Conservation (phyloP, 2,888 invertebrate species). For the Ellobium chinense region DNA sequence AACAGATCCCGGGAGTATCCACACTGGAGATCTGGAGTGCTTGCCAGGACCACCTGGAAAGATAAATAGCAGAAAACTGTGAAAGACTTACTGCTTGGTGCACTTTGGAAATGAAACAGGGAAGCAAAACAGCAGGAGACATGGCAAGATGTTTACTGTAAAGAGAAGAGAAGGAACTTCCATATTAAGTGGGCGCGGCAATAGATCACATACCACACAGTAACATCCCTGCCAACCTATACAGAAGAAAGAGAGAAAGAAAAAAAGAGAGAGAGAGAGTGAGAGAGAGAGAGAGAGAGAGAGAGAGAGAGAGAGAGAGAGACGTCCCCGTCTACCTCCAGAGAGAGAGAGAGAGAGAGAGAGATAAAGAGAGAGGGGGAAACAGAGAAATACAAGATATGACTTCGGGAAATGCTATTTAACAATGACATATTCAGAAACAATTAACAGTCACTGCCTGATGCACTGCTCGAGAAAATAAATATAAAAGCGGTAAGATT, state of each 20-base stretch:
- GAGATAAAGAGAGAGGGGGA: slow-evolving; percentile 18
- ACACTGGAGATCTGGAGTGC: slow-evolving; percentile 95
- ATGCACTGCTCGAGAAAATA: too few relatives aligned
- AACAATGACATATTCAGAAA: too few relatives aligned
- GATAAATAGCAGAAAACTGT: slow-evolving; percentile 31
- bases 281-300: neutral
- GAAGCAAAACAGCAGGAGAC: slow-evolving; percentile 3
- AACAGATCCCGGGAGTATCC: slow-evolving; percentile 97
- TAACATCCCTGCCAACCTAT: too few relatives aligned
- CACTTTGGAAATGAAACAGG: too few relatives aligned
- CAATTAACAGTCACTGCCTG: too few relatives aligned
- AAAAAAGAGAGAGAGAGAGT: neutral
- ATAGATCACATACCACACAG: too few relatives aligned
- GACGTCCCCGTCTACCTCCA: too few relatives aligned
- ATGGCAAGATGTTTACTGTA: too few relatives aligned
- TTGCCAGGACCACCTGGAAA: slow-evolving; percentile 91
- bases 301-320: neutral
- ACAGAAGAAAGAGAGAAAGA: neutral
- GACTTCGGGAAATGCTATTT: too few relatives aligned
- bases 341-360: neutral
- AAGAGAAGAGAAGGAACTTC: too few relatives aligned
- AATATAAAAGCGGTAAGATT: too few relatives aligned
- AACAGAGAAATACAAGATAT: slow-evolving; percentile 10
- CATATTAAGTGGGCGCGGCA: too few relatives aligned
- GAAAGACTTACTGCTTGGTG: neutral